A percentile compares a stretch with the other conserved stretches of the same genome.
phyloP scores from a whole-genome alignment of 1,140 invertebrate species.

The Medauroidea extradentata region DNA sequence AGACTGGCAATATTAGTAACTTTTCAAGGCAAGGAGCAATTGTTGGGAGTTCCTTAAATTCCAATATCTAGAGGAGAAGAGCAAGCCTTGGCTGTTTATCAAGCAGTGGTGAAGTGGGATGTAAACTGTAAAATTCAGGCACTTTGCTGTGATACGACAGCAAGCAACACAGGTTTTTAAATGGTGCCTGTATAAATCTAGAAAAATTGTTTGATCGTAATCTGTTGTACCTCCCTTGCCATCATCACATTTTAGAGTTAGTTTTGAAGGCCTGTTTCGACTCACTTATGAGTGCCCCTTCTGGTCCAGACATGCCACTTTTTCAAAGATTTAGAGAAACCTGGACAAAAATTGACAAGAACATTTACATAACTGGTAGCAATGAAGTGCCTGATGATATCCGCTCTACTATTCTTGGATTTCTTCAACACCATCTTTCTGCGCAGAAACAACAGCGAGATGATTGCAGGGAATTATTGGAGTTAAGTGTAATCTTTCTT shows the following conservation, averaged over 20 bases:
- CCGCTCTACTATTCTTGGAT: neutral
- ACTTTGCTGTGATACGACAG: constrained; percentile 30
- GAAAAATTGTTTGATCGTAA: constrained; percentile 6
- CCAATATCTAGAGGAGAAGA: constrained; percentile 10
- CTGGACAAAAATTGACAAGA: constrained; percentile 21
- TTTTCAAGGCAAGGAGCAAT: constrained; percentile 14
- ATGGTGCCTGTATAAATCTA: constrained; percentile 13
- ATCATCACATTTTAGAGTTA: constrained; percentile 23
- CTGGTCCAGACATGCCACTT: constrained; percentile 15
- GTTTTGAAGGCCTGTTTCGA: constrained; percentile 16
- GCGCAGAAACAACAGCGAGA: constrained; percentile 17
- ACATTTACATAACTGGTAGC: constrained; percentile 18
- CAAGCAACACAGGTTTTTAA: constrained; percentile 25
- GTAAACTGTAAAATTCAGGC: constrained; percentile 18
- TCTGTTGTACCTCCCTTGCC: constrained; percentile 17
- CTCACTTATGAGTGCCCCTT: constrained; percentile 3
- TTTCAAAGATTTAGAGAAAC: constrained; percentile 18
- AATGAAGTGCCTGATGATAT: constrained; percentile 4
- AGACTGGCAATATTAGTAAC: constrained; percentile 11
- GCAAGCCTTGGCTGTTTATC: constrained; percentile 8
- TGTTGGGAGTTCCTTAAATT: constrained; percentile 11
- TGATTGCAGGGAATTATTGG: constrained; percentile 41
- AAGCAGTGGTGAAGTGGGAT: constrained; percentile 21
- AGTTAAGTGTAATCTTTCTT: constrained; percentile 41
- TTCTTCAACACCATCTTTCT: constrained; percentile 3